Base-by-base conservation (phyloP, 2,888 invertebrate species). In the Agrenia bidenticulata region DNA sequence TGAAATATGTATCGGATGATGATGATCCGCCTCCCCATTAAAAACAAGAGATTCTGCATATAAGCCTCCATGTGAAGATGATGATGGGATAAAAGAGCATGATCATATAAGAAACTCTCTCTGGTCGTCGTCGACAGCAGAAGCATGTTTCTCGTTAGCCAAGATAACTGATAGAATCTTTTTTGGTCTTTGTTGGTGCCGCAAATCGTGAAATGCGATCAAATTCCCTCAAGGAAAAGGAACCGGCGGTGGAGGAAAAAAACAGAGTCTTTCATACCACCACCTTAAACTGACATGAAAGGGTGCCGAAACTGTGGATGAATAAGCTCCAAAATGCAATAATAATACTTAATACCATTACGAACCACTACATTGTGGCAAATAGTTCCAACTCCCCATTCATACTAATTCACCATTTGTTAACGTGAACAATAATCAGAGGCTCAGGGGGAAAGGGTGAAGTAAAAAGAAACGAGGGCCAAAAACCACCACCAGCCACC, bases 131-230 rank as follows among this genome's bases (percentile, higher is more conserved):
- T 61, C 19, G 59, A 54, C 64, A 59, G 63, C 56, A 67, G 42
- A 63, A 65, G 65, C 62, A 63, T 60, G 63, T 65, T 63, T 63
- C 69, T 69, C 66, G 69, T 68, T 69, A 68, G 71, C 66, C 71
- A 71, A 69, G 69, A 69, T 72, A 71, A 71, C 68, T 58, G 58
- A 58, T 69, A 69, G 69, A 72, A 69, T 69, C 66, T 69, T 64
- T 69, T 64, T 64, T 54, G 50, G 54, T 64, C 62, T 67, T 69
- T 65, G 65, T 72, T 72, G 67, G 67, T 64, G 72, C 72, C 72
- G 72, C 72, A 72, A 72, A 72, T 72, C 69, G 66, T 72, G 72
- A 72, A 72, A 72, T 69, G 72, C 72, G 72, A 72, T 72, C 72
- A 72, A 69, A 72, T 66, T 70, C 67, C 64, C 67, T 67, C 57